Percentiles rank a stretch among this genome's conserved stretches.
These are phyloP conservation scores for Druon quercuslanigerum DNA, from an alignment of 1,140 invertebrate genomes.

Conservation along the genomic window DNA sequence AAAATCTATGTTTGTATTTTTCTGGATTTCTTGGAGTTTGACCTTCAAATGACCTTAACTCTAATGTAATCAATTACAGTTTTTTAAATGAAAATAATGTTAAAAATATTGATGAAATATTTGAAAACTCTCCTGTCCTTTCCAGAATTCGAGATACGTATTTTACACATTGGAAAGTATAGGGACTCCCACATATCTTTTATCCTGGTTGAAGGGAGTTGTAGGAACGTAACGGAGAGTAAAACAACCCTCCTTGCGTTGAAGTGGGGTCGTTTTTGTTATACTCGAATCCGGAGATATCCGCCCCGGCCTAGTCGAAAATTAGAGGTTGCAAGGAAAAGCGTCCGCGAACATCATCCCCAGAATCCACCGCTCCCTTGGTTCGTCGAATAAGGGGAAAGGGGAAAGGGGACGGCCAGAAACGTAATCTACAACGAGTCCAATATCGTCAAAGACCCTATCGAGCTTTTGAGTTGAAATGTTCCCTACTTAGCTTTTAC, in stretches of 20 bases:
- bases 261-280: conserved; percentile 16
- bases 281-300: conserved; percentile 34
- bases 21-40: too few relatives aligned
- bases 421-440: conserved; percentile 39
- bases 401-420: conserved; percentile 23
- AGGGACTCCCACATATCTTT: not conserved
- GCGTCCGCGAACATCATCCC: not conserved
- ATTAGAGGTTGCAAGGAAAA: conserved; percentile 37
- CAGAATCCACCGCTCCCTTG: not conserved
- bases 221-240: not conserved
- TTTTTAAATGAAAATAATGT: too few relatives aligned
- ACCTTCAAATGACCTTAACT: too few relatives aligned
- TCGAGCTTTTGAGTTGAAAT: not conserved
- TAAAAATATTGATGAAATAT: too few relatives aligned
- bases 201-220: not conserved
- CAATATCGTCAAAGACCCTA: not conserved
- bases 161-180: conserved; percentile 6
- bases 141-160: not conserved
- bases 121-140: too few relatives aligned
- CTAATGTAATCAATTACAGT: too few relatives aligned
- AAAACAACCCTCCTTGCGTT: not conserved
- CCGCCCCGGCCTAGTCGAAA: conserved; percentile 32
- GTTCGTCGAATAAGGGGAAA: not conserved
- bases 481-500: conserved; percentile 4
- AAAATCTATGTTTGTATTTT: too few relatives aligned